phyloP scores from a whole-genome alignment of 2,888 invertebrate species.

The Poecilobothrus nobilitatus region DNA sequence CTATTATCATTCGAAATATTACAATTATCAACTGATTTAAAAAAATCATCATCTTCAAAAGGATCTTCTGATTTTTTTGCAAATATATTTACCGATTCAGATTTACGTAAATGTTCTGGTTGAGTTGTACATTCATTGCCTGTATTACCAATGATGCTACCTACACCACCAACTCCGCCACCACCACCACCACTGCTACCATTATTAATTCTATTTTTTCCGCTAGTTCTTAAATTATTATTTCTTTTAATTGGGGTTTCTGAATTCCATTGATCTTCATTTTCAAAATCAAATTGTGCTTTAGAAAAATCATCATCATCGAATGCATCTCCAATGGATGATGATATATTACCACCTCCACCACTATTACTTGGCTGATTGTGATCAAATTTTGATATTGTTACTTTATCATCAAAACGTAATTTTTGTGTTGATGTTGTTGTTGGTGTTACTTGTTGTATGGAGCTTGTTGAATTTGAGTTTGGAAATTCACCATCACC shows the following conservation, averaged over 20 bases:
- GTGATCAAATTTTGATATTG: constrained; percentile 43
- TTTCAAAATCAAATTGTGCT: constrained; percentile 42
- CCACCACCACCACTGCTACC: constrained; percentile 8
- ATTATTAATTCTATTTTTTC: constrained; percentile 19
- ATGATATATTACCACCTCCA: constrained; percentile 41
- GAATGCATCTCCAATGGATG: constrained; percentile 27
- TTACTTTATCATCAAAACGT: constrained; percentile 65
- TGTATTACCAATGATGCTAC: constrained; percentile 15
- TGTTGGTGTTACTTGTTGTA: constrained; percentile 27
- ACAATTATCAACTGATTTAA: constrained; percentile 45
- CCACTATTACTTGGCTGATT: constrained; percentile 27
- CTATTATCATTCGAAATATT: constrained; percentile 11
- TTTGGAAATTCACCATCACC: constrained; percentile 19
- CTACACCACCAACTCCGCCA: constrained; percentile 13
- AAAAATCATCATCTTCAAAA: constrained; percentile 83
- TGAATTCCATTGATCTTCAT: constrained; percentile 37
- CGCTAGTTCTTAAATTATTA: constrained; percentile 10
- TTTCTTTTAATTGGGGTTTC: constrained; percentile 24
- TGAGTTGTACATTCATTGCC: constrained; percentile 22
- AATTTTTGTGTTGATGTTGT: constrained; percentile 37
- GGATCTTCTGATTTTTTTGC: constrained; percentile 79
- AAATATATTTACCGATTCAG: constrained; percentile 85
- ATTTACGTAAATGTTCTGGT: constrained; percentile 68
- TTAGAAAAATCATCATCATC: constrained; percentile 52
- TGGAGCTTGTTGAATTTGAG: constrained; percentile 25